phyloP scores from a whole-genome alignment of 2,113 vertebrate species.

The Lagopus leucura region DNA sequence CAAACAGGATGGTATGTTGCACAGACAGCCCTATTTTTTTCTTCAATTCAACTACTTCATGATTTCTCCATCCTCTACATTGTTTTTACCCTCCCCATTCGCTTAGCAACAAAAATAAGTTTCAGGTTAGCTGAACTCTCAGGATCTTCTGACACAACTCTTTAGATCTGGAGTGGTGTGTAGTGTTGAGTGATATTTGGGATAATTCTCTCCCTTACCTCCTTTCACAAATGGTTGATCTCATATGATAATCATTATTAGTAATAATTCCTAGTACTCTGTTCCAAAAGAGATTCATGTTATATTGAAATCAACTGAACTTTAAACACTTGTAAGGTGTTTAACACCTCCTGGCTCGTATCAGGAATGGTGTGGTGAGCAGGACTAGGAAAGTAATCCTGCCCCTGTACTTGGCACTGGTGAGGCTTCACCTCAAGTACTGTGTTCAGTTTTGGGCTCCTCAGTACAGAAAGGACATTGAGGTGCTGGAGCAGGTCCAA shows the following conservation, averaged over 20 bases:
- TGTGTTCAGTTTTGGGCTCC: too few species aligned
- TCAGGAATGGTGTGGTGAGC: too few species aligned
- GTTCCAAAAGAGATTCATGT: slow-evolving; percentile 10
- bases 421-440: too few species aligned
- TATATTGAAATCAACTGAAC: slow-evolving; percentile 5
- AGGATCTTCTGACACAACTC: not conserved
- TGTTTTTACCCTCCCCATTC: not conserved
- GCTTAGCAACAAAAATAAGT: not conserved
- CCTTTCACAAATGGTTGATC: not conserved
- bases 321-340: not conserved
- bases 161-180: not conserved
- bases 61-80: not conserved
- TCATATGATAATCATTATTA: not conserved
- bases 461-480: too few species aligned
- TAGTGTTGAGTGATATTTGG: not conserved
- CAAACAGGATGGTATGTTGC: rapidly evolving
- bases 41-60: not conserved
- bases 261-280: not conserved
- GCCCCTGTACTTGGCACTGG: too few species aligned
- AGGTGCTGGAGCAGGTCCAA: too few species aligned
- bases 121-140: rapidly evolving
- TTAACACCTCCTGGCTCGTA: too few species aligned
- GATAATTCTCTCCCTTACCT: not conserved
- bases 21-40: not conserved
- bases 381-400: too few species aligned